Evolutionary conservation across 92 coral and sea anemone genomes (phyloP).

Genomic region (Parazoanthus swiftii): DNA sequence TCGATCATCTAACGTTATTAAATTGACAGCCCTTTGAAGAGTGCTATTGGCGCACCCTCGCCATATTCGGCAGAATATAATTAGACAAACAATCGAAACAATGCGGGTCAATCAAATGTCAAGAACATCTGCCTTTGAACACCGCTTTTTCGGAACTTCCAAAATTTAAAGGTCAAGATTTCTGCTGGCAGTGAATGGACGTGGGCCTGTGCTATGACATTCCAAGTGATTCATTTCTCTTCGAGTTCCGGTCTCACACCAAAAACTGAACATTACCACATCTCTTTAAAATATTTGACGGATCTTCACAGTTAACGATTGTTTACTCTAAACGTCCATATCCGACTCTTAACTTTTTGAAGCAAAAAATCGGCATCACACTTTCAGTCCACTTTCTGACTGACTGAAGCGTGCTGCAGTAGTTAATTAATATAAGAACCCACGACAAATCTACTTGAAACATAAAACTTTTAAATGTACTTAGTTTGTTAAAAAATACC

Average conservation of each 20-base stretch:
- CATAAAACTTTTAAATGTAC: neutral
- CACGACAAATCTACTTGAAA: slow-evolving; percentile 4
- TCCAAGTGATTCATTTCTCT: neutral
- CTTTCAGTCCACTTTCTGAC: neutral
- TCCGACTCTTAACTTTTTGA: neutral
- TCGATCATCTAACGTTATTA: slow-evolving; percentile 43
- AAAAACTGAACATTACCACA: neutral
- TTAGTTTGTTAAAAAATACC: neutral
- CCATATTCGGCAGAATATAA: slow-evolving; percentile 75
- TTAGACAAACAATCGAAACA: slow-evolving; percentile 57
- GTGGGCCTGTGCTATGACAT: neutral
- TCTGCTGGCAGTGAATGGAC: neutral
- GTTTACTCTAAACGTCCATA: neutral
- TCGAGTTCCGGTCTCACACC: neutral
- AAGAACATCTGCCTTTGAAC: slow-evolving; percentile 24
- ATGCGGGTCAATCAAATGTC: slow-evolving; percentile 40
- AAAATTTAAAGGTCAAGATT: neutral
- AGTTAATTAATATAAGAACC: neutral
- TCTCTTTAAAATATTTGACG: neutral
- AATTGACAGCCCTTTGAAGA: slow-evolving; percentile 56
- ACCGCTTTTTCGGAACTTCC: neutral
- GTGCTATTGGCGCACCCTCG: slow-evolving; percentile 53
- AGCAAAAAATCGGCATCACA: neutral
- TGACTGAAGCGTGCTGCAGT: slow-evolving; percentile 10
- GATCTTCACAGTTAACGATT: slow-evolving; percentile 9